Percentiles rank a stretch among this genome's conserved stretches.
Evolutionary conservation across 2,113 vertebrate genomes (phyloP).

Genomic region (Perca fluviatilis): DNA sequence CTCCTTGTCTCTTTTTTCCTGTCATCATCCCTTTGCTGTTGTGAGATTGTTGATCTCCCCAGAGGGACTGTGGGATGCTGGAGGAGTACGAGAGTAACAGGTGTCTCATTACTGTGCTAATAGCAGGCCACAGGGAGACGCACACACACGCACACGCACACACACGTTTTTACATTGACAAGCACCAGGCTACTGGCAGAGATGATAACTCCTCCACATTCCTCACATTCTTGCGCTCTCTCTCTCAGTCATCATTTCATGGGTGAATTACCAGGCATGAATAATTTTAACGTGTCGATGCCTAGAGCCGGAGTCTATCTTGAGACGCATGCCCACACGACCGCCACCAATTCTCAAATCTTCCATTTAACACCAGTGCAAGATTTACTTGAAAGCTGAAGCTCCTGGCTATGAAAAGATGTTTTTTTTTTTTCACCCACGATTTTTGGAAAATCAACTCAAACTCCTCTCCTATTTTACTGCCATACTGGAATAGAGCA

Average conservation of each 20-base stretch:
- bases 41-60: slow-evolving; percentile 39
- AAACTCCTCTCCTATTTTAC: slow-evolving; percentile 13
- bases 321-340: slow-evolving; percentile 46
- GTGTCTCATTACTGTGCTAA: slow-evolving; percentile 68
- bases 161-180: slow-evolving; percentile 22
- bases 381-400: slow-evolving; percentile 46
- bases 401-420: slow-evolving; percentile 23
- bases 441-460: background rate
- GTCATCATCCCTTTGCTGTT: slow-evolving; percentile 43
- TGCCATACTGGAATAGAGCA: background rate
- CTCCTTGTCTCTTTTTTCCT: background rate
- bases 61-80: slow-evolving; percentile 53
- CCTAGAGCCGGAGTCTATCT: slow-evolving; percentile 61
- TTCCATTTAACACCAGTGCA: slow-evolving; percentile 38
- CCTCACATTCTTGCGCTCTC: slow-evolving; percentile 10
- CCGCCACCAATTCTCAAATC: slow-evolving; percentile 44
- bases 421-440: slow-evolving; percentile 6
- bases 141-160: background rate
- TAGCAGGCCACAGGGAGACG: slow-evolving; percentile 40
- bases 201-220: slow-evolving; percentile 44
- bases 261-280: slow-evolving; percentile 60
- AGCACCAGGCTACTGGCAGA: slow-evolving; percentile 24
- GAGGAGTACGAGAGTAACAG: slow-evolving; percentile 53
- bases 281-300: slow-evolving; percentile 52
- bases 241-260: slow-evolving; percentile 44